These are phyloP conservation scores for Dicerorhinus sumatrensis DNA, from an alignment of 2,113 vertebrate genomes.

Conservation along the genomic window DNA sequence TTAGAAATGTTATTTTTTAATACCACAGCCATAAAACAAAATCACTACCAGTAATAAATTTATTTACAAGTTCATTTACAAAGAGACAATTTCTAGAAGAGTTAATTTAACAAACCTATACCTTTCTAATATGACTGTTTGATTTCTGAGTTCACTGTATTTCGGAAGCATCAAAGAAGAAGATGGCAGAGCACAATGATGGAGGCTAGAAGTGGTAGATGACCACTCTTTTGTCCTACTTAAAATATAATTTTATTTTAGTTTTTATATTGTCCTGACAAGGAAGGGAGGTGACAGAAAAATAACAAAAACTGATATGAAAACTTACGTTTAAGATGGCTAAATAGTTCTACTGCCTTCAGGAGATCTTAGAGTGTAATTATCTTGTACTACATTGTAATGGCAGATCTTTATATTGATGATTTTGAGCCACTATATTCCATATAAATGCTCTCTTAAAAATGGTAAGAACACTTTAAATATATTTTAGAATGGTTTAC, in stretches of 20 bases:
- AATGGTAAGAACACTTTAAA: background rate
- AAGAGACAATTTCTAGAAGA: background rate
- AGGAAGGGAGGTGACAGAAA: background rate
- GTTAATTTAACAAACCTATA: background rate
- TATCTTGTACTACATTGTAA: background rate
- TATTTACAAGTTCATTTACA: background rate
- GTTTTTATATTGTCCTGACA: conserved; percentile 43
- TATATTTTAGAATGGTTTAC: conserved; percentile 7
- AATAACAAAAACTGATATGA: background rate
- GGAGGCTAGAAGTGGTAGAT: background rate
- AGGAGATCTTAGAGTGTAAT: background rate
- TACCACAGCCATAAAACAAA: background rate
- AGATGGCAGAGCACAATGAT: background rate
- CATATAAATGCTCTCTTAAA: background rate
- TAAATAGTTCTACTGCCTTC: background rate
- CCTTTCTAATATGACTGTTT: background rate
- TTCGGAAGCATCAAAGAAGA: background rate
- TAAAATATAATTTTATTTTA: background rate
- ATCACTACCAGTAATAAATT: background rate
- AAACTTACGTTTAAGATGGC: background rate
- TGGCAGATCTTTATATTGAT: background rate
- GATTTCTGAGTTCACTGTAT: background rate
- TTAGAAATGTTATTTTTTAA: background rate
- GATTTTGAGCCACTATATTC: background rate
- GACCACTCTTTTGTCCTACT: background rate